These are phyloP conservation scores for Gorsachius goisagi DNA, from an alignment of 2,113 vertebrate species.

Conservation along the genomic window DNA sequence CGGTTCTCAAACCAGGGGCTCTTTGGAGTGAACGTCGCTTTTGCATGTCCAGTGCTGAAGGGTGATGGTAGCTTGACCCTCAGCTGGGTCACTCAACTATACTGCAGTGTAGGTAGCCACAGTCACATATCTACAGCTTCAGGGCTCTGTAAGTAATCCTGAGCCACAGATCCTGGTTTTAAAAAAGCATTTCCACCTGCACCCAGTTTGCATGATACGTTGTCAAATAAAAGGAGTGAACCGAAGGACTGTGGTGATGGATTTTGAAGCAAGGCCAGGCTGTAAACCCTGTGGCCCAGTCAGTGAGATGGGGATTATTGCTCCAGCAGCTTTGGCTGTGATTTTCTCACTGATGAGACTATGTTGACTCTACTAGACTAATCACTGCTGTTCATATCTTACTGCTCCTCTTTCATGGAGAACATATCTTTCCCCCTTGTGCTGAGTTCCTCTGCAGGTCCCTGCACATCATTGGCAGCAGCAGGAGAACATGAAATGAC, in stretches of 20 bases:
- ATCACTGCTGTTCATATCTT: background rate
- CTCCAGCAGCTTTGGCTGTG: background rate
- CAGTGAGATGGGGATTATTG: background rate
- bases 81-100: rapidly evolving
- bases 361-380: background rate
- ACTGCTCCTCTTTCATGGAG: background rate
- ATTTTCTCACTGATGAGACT: background rate
- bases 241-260: background rate
- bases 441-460: background rate
- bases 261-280: background rate
- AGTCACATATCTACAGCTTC: background rate
- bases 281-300: background rate
- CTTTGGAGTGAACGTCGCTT: background rate
- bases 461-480: background rate
- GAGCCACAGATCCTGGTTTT: background rate
- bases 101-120: background rate
- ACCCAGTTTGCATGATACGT: background rate
- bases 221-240: background rate
- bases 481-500: background rate
- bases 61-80: background rate
- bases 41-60: background rate
- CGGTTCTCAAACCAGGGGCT: background rate
- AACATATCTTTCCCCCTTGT: background rate
- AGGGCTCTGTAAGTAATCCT: background rate
- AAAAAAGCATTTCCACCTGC: background rate